Evolutionary conservation across 1,140 invertebrate species (phyloP), one percentile per base, ranked within the genome.

Genomic region (Aphidius gifuensis): DNA sequence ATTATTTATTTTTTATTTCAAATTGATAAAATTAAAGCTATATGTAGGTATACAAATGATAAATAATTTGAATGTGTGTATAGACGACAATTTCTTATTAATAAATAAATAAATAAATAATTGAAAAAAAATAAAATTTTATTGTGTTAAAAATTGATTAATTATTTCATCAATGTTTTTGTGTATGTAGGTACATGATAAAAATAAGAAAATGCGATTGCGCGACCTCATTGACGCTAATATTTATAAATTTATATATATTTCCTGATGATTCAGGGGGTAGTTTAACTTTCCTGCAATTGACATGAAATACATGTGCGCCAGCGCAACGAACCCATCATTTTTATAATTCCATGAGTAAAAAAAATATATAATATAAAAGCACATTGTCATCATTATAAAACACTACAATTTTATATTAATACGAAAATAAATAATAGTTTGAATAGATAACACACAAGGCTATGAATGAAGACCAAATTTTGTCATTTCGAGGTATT

Each of bases 401-500:
- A n/a, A 43, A 57, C 44, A 45, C 55, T 9, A 43, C 45, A 56
- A 16, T 16, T 16, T 16, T 16, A 16, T 16, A 16, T 16, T 16
- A 16, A 32, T 32, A 32, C 23, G 55, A 46, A 42, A 16, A 59
- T 11, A 51, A 48, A 63, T 32, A 39, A 55, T 16, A 43, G 45
- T 54, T 50, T 48, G 54, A 40, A 59, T 49, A 59, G 60, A 46
- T 45, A 54, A 59, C 38, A 55, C 38, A 80, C 71, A 76, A 73
- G 76, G 82, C 78, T 82, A 83, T 83, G 82, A 83, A 83, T 83
- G 88, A 88, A 85, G 87, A 85, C 87, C 86, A 87, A 87, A 84
- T 85, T 84, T 81, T 86, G 88, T 82, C 84, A 87, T 71, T 83
- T 87, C 80, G 86, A 90, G 87, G 88, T 89, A 84, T 83, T 70